Evolutionary conservation across 2,797 vertebrate species (phyloP).

Genomic region (Myotis myotis): DNA sequence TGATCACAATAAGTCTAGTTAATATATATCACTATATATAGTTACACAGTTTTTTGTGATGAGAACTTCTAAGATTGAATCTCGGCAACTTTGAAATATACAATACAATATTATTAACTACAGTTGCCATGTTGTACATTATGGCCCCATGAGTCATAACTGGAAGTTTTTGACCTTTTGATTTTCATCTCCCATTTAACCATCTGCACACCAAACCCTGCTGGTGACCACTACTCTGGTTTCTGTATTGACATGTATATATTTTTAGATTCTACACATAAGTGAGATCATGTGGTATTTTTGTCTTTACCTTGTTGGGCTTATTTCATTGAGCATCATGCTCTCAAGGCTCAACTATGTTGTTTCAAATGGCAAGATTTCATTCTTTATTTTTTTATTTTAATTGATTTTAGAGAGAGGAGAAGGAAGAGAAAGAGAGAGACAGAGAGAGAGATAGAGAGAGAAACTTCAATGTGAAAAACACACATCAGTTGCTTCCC

Average conservation of each 20-base stretch:
- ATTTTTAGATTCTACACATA: not conserved
- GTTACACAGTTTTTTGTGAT: not conserved
- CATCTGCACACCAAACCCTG: not conserved
- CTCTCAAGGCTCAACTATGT: not conserved
- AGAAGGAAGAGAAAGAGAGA: not conserved
- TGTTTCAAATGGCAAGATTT: not conserved
- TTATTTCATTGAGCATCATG: not conserved
- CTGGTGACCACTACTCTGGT: not conserved
- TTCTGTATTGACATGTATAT: not conserved
- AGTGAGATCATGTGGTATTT: not conserved
- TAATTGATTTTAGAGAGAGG: not conserved
- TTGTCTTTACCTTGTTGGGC: not conserved
- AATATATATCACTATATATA: not conserved
- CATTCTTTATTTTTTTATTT: not conserved
- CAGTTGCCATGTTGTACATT: not conserved
- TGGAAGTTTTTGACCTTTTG: not conserved
- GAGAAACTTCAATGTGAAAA: not conserved
- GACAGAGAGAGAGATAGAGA: not conserved
- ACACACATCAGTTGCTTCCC: not conserved
- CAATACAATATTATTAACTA: not conserved
- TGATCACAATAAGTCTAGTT: not conserved
- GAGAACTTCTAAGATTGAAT: not conserved
- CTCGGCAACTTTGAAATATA: not conserved
- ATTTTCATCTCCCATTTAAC: not conserved
- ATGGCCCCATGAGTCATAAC: not conserved